Percentiles rank a stretch among this genome's conserved stretches.
These are phyloP conservation scores for Hydractinia echinata DNA, from an alignment of 30 jellyfish, hydroid and myxozoan genomes.

Conservation along the genomic window DNA sequence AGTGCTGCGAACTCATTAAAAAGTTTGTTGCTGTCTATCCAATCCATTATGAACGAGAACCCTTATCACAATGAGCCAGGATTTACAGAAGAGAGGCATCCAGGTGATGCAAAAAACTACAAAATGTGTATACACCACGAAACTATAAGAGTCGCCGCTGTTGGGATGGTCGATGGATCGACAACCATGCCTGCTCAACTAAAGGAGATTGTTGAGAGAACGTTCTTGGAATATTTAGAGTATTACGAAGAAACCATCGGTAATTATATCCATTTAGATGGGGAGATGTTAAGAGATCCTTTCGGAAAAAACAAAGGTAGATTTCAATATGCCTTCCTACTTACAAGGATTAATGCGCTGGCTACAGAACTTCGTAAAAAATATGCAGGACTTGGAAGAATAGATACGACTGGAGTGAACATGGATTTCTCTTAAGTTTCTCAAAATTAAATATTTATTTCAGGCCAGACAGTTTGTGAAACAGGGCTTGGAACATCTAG, in stretches of 20 bases:
- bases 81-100: slow-evolving; percentile 53
- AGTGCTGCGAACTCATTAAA: slow-evolving; percentile 80
- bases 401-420: too few relatives aligned
- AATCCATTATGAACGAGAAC: slow-evolving; percentile 77
- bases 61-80: slow-evolving; percentile 93
- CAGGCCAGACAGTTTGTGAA: too few relatives aligned
- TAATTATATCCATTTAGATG: slow-evolving; percentile 48
- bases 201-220: slow-evolving; percentile 54
- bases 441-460: too few relatives aligned
- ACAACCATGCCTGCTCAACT: slow-evolving; percentile 45
- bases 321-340: background rate
- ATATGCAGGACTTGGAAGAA: background rate
- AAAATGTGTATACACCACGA: slow-evolving; percentile 65
- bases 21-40: slow-evolving; percentile 74
- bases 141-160: slow-evolving; percentile 67
- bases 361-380: background rate
- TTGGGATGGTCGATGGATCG: slow-evolving; percentile 48
- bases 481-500: too few relatives aligned
- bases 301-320: slow-evolving; percentile 63
- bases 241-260: slow-evolving; percentile 50
- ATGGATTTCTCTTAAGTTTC: too few relatives aligned
- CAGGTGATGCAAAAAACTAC: slow-evolving; percentile 64
- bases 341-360: background rate
- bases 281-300: slow-evolving; percentile 67
- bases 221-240: slow-evolving; percentile 59